Evolutionary conservation across 1,140 invertebrate species (phyloP), one percentile per base, ranked within the genome.

Genomic region (Oryctes rhinoceros): DNA sequence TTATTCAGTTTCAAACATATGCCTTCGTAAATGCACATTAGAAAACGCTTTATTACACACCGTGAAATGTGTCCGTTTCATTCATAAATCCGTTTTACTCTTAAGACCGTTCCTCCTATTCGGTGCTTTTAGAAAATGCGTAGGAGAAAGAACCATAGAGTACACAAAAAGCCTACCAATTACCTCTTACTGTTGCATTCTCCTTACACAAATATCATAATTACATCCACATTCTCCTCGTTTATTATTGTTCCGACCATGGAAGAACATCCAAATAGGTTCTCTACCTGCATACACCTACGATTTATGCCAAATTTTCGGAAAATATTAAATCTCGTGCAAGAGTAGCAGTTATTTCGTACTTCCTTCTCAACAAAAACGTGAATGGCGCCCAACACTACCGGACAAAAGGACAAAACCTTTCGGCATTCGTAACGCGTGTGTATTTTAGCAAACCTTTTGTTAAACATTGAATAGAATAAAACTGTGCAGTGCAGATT

Each of bases 401-500:
- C 81, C 76, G 71, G 37, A 86, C 85, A 86, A 85, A 83, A 83
- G 83, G 76, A 85, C 84, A 85, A 86, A 85, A 85, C 84, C 82
- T 86, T 86, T 86, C 85, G 86, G 86, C 84, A 85, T 87, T 86
- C 82, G 84, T 82, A 86, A 86, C 86, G 85, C 85, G 86, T 86
- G 85, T 87, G 85, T 87, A 87, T 86, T 86, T 87, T 86, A 86
- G 85, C 84, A 77, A 83, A 62, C 83, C 84, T 82, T 83, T 86
- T 86, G 85, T 86, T 82, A 83, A 78, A 81, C 79, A 81, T 80
- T 86, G 83, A 87, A 87, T 86, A 85, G 86, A 85, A 86, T 86
- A 85, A 87, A 87, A 87, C 85, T 86, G 83, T 86, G 83, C 83
- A 84, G 65, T 71, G 82, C 79, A 80, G 82, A 85, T 86, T 86